phyloP scores from a whole-genome alignment of 2,888 invertebrate species.

The Cheiracanthium punctorium region DNA sequence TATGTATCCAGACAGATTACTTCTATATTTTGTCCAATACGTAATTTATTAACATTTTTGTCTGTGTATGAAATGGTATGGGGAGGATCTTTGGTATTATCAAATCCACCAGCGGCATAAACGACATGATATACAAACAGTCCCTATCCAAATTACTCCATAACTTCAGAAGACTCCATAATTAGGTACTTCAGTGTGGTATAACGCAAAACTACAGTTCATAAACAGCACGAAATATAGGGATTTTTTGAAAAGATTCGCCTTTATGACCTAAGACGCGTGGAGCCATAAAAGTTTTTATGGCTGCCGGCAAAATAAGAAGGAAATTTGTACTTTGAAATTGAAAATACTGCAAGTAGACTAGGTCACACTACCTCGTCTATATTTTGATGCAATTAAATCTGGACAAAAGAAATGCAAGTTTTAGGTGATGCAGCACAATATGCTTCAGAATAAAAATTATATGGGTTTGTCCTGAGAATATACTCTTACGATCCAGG shows the following conservation, averaged over 20 bases:
- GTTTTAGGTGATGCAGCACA: slow-evolving; percentile 5
- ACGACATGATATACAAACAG: slow-evolving; percentile 43
- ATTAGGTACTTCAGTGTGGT: slow-evolving; percentile 48
- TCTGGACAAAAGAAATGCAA: slow-evolving; percentile 30
- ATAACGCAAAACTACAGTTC: slow-evolving; percentile 58
- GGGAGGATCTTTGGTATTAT: too few relatives aligned
- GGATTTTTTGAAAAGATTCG: slow-evolving; percentile 32
- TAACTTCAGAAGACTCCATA: slow-evolving; percentile 50
- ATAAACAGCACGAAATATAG: slow-evolving; percentile 29
- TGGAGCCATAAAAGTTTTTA: slow-evolving; percentile 60
- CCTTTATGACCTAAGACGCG: slow-evolving; percentile 47
- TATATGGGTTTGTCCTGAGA: slow-evolving; percentile 18
- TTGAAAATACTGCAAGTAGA: slow-evolving; percentile 36
- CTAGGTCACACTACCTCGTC: slow-evolving; percentile 17
- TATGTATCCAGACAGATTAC: too few relatives aligned
- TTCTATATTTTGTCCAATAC: too few relatives aligned
- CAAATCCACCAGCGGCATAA: slow-evolving; percentile 32
- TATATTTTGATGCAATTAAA: slow-evolving; percentile 56
- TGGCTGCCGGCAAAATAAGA: slow-evolving; percentile 41
- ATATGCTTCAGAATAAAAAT: slow-evolving; percentile 27
- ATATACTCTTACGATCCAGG: too few relatives aligned
- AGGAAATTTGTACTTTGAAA: slow-evolving; percentile 53
- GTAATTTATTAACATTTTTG: too few relatives aligned
- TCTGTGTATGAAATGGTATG: too few relatives aligned
- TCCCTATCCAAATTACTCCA: slow-evolving; percentile 49